phyloP scores from a whole-genome alignment of 2,113 vertebrate species.

The human (Homo sapiens) region GRCh38 chr2:202977501-202978000 shows the following conservation, averaged over 20 bases:
- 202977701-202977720: background rate
- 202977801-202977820: slow-evolving; percentile 3
- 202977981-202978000: background rate
- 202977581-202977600: background rate
- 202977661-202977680: background rate
- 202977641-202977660: background rate
- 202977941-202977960: background rate
- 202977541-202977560: background rate
- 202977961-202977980: background rate
- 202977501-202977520: background rate
- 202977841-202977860: background rate
- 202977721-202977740: background rate
- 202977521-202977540: slow-evolving; percentile 7
- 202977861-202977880: background rate
- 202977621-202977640: background rate
- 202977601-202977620: background rate
- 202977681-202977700: background rate
- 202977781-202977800: slow-evolving; percentile 14
- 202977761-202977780: background rate
- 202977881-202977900: background rate
- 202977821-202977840: background rate
- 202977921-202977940: background rate
- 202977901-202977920: background rate
- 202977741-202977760: slow-evolving; percentile 13
- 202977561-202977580: background rate